Base-by-base conservation (phyloP, 2,888 invertebrate species). In the Diabrotica balteata region DNA sequence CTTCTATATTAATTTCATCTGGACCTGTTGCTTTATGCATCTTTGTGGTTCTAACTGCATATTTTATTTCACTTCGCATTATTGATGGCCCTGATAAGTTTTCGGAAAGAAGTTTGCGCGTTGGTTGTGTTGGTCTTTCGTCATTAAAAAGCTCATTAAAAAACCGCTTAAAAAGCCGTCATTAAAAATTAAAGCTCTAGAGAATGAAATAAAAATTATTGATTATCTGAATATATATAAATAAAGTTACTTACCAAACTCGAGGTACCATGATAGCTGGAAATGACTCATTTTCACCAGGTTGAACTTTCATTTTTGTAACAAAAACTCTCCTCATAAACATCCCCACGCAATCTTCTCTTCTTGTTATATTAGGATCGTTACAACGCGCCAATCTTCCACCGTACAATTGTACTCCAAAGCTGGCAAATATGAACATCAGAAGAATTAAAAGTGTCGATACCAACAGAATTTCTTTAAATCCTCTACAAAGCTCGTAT, bases 341-440 rank as follows among this genome's bases (percentile, higher is more conserved):
- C 11, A 97, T 94, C 0, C 99, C 99, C 6, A 95, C 94, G 82
- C 97, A 97, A 75, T 97, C 91, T 79, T 93, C 93, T 72, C 98
- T 88, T 44, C 87, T 87, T 0, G 87, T 84, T 72, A 98, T 94
- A 0, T 90, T 93, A 0, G 95, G 97, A 85, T 99, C 99, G 84
- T 99, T 99, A 83, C 99, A 98, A 43, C 97, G 89, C 0, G 98
- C 98, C 78, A 99, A 86, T 80, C 95, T 90, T 4, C 99, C 99
- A 2, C 99, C 99, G 80, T 98, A 98, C 61, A 98, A 86, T 82
- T 99, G 99, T 0, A 99, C 98, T 0, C 99, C 99, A 80, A 98
- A 99, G 81, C 96, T 97, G 58, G 99, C 99, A 84, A 99, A 99
- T 43, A 99, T 96, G 84, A 99, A 99, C 95, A 99, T 98, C 75